phyloP scores from a whole-genome alignment of 2,888 invertebrate genomes.

The Noctua fimbriata region DNA sequence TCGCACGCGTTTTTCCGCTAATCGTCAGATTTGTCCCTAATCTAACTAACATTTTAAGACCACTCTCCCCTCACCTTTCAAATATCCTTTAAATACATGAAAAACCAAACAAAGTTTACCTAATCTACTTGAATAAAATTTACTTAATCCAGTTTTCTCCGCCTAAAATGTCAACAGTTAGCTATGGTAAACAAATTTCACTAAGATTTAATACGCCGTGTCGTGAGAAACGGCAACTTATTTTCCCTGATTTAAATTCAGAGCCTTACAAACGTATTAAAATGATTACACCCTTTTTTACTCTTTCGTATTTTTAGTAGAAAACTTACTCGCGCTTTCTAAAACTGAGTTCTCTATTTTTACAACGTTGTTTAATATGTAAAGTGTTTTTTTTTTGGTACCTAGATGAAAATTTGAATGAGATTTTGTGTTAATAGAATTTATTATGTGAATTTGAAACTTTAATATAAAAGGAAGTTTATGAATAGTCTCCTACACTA shows the following conservation, averaged over 20 bases:
- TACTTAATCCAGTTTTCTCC: constrained; percentile 41
- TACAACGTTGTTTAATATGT: constrained; percentile 50
- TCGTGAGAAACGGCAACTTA: constrained; percentile 55
- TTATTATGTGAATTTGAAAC: neutral
- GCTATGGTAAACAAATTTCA: constrained; percentile 48
- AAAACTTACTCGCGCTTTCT: constrained; percentile 36
- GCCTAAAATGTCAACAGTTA: constrained; percentile 36
- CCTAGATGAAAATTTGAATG: constrained; percentile 13
- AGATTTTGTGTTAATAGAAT: constrained; percentile 10
- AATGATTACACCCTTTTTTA: constrained; percentile 47
- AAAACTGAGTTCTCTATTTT: constrained; percentile 38
- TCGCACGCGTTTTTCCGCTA: no score
- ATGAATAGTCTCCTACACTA: neutral
- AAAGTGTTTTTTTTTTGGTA: constrained; percentile 44
- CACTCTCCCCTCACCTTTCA: neutral
- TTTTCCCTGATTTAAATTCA: constrained; percentile 60
- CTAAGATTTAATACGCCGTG: constrained; percentile 56
- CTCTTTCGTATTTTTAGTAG: constrained; percentile 16
- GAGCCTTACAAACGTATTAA: constrained; percentile 57
- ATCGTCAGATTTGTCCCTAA: neutral
- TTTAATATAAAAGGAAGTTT: neutral
- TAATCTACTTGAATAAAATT: constrained; percentile 57
- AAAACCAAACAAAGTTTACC: constrained; percentile 46
- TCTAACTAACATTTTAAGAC: neutral
- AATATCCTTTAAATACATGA: constrained; percentile 28